A percentile compares a stretch with the other conserved stretches of the same genome.
phyloP scores from a whole-genome alignment of 2,113 vertebrate genomes.

The Xiphias gladius region DNA sequence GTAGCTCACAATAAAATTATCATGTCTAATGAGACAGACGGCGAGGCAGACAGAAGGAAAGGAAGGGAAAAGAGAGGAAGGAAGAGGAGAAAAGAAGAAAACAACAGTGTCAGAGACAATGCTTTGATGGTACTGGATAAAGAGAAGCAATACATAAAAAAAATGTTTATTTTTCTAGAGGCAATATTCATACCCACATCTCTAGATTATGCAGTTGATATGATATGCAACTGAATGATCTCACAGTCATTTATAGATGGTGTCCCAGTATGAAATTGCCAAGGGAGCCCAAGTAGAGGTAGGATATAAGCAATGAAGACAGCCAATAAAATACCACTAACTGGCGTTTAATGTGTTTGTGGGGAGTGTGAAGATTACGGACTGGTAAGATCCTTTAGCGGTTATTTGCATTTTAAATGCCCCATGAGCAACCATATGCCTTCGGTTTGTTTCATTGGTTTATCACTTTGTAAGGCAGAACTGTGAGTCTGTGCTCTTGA shows the following conservation, averaged over 20 bases:
- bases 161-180: slow-evolving; percentile 1
- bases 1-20: background rate
- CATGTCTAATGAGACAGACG: background rate
- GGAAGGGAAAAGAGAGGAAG: background rate
- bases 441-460: background rate
- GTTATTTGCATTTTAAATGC: background rate
- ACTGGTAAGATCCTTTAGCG: background rate
- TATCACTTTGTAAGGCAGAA: background rate
- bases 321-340: slow-evolving; percentile 13
- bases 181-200: background rate
- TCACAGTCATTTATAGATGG: background rate
- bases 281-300: background rate
- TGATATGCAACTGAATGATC: slow-evolving; percentile 14
- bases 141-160: slow-evolving; percentile 12
- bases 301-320: slow-evolving; percentile 3
- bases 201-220: slow-evolving; percentile 21
- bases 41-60: background rate
- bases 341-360: background rate
- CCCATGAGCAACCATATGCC: background rate
- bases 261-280: background rate
- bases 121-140: background rate
- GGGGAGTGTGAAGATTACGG: background rate
- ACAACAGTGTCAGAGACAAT: background rate
- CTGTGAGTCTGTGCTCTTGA: background rate
- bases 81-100: background rate